Evolutionary conservation across 2,113 vertebrate genomes (phyloP), one percentile per base, ranked within the genome.

Genomic region (Marmota flaviventris): DNA sequence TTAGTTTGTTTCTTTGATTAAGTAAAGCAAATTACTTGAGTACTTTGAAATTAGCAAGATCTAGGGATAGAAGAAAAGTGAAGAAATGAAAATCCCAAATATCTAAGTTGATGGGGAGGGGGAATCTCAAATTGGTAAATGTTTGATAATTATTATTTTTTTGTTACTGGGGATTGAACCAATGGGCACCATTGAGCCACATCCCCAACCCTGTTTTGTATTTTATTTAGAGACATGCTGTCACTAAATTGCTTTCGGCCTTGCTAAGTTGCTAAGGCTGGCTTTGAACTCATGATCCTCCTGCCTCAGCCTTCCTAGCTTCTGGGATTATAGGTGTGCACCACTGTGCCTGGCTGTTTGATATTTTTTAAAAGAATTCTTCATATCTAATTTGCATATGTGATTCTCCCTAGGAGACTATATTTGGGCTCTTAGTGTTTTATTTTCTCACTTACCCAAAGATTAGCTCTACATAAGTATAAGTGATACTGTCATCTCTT

Each of bases 401-500:
- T 93, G 90, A 86, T 6, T 87, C 65, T 93, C 93, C 65, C 63
- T 91, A 91, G 92, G 92, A 78, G 32, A 82, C 25, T 84, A 32
- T 81, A 16, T 82, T 42, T 95, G 93, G 83, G 76, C 88, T 96
- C 77, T 95, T 87, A 65, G 27, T 45, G n/a, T 93, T 98, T 97
- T 93, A 63, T 95, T 97, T 98, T 90, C 92, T 98, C 97, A 91
- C 1, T 4, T 94, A 97, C 72, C 96, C 89, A 92, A 96, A 65
- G 94, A 97, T 90, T 94, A 91, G 75, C 96, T 97, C 73, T 82
- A 93, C 95, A 79, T 97, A 87, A 85, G 25, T 58, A 81, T 97
- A 97, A 97, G 89, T 97, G 89, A 91, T 98, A 98, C 95, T 97
- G 4, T 97, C 82, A 72, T 96, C 95, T 97, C 79, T 94, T 69